Evolutionary conservation across 2,797 vertebrate genomes (phyloP).

Genomic region (Pipistrellus pipistrellus): DNA sequence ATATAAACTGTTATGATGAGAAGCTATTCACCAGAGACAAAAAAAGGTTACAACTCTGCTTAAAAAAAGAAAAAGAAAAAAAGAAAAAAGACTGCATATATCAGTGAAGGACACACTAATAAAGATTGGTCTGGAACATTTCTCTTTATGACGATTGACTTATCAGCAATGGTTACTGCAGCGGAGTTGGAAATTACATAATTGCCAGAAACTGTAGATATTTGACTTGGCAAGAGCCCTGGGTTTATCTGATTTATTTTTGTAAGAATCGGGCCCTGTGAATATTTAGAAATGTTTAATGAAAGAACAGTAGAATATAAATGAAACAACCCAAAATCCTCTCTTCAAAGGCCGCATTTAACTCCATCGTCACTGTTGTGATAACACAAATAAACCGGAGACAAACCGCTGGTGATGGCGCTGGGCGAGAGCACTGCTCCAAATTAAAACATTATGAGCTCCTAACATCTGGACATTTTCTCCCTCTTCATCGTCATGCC

Average conservation of each 20-base stretch:
- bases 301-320: conserved; percentile 90
- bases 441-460: conserved; percentile 83
- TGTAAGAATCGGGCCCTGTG: conserved; percentile 90
- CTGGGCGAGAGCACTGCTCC: conserved; percentile 70
- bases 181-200: conserved; percentile 93
- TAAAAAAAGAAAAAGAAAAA: conserved; percentile 80
- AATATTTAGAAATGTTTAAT: conserved; percentile 92
- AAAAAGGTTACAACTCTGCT: conserved; percentile 87
- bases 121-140: conserved; percentile 91
- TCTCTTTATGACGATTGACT: conserved; percentile 91
- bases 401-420: conserved; percentile 80
- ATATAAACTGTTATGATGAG: conserved; percentile 92
- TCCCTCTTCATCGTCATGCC: conserved; percentile 49
- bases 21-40: conserved; percentile 87
- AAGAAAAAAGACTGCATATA: conserved; percentile 88
- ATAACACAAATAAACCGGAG: conserved; percentile 91
- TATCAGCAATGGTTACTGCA: conserved; percentile 91
- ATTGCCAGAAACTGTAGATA: conserved; percentile 92
- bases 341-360: conserved; percentile 89
- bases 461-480: conserved; percentile 81
- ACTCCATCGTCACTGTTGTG: conserved; percentile 88
- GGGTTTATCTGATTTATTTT: conserved; percentile 93
- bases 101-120: conserved; percentile 90
- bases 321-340: conserved; percentile 87
- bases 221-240: conserved; percentile 91